Percentiles rank a stretch among this genome's conserved stretches.
Conservation (phyloP, 53 echinoderm and acorn worm species). For the Holothuria scabra region DNA sequence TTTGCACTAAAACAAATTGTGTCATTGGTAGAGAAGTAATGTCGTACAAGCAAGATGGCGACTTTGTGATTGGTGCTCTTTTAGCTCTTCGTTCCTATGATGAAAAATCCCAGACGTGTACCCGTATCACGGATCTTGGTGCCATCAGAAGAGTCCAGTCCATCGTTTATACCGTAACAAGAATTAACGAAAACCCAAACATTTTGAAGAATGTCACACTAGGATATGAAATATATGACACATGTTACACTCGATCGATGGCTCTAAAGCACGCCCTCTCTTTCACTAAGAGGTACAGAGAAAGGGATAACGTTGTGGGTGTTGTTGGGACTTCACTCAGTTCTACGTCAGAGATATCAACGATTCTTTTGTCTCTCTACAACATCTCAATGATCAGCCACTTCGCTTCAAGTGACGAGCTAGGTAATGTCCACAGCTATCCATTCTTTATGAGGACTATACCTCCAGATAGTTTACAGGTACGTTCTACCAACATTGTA, state of each 20-base stretch:
- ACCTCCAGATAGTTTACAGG: conserved; percentile 79
- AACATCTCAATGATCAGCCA: conserved; percentile 86
- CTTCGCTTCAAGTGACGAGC: conserved; percentile 87
- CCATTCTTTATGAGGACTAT: conserved; percentile 90
- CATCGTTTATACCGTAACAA: conserved; percentile 17
- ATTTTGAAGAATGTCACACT: conserved; percentile 43
- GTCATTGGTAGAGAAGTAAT: too few relatives aligned
- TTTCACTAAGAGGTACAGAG: conserved; percentile 38
- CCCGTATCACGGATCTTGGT: neutral
- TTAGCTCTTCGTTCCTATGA: neutral
- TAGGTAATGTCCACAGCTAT: conserved; percentile 71
- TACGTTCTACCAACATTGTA: conserved; percentile 14
- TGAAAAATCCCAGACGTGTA: neutral
- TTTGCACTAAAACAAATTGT: too few relatives aligned
- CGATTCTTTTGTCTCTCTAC: conserved; percentile 77
- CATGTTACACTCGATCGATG: conserved; percentile 43
- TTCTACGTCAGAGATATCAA: conserved; percentile 72
- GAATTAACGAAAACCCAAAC: conserved; percentile 9
- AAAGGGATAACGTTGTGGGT: conserved; percentile 51
- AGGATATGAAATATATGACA: conserved; percentile 71
- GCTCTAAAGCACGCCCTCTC: conserved; percentile 46
- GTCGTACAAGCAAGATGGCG: conserved; percentile 36
- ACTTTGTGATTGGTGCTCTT: conserved; percentile 11
- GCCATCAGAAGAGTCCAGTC: conserved; percentile 24
- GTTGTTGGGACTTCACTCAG: conserved; percentile 89